Percentiles rank a stretch among this genome's conserved stretches.
phyloP scores from a whole-genome alignment of 2,113 vertebrate genomes.

The Anser cygnoides region DNA sequence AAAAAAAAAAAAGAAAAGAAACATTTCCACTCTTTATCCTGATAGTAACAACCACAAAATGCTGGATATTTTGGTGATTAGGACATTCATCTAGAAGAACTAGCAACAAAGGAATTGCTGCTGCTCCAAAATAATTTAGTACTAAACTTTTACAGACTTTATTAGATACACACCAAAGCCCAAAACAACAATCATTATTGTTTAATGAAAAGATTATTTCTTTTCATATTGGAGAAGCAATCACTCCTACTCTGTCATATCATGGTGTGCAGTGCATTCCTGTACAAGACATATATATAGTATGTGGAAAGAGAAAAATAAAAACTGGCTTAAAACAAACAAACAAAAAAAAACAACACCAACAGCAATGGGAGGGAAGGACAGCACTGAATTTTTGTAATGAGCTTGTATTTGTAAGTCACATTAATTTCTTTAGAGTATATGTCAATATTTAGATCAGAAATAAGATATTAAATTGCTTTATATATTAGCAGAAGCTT shows the following conservation, averaged over 20 bases:
- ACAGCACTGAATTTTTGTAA: neutral
- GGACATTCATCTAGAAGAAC: neutral
- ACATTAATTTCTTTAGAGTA: neutral
- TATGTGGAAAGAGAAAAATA: neutral
- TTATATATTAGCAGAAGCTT: neutral
- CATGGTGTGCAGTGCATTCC: neutral
- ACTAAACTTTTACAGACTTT: neutral
- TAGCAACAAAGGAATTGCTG: neutral
- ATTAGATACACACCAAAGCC: neutral
- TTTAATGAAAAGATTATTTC: neutral
- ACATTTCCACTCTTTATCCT: neutral
- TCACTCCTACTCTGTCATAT: neutral
- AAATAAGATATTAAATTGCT: neutral
- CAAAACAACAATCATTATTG: neutral
- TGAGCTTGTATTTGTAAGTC: neutral
- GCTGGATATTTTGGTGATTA: neutral
- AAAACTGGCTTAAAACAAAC: neutral
- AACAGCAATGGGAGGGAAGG: accelerated
- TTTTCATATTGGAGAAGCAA: neutral
- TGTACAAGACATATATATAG: neutral
- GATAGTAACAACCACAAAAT: neutral
- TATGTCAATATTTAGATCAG: neutral
- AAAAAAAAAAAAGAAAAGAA: neutral
- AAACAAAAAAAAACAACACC: too few species aligned
- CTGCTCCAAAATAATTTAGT: neutral